Conservation (phyloP, 2,113 vertebrate genomes). For the Apteryx owenii region DNA sequence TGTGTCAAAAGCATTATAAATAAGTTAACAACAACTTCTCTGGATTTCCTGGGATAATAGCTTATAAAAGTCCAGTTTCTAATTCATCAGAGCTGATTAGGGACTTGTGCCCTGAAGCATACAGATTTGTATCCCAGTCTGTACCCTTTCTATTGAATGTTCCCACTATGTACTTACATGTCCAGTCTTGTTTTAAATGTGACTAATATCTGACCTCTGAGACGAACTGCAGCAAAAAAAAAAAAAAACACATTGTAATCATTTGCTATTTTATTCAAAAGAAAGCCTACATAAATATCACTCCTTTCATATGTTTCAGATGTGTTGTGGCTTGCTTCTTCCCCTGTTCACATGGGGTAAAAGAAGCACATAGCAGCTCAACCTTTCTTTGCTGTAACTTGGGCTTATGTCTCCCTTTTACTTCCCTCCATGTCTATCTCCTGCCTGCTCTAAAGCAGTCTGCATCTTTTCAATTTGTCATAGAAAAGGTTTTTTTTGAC, state of each 20-base stretch:
- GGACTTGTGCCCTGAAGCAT: neutral
- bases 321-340: neutral
- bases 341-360: neutral
- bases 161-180: constrained; percentile 12
- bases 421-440: neutral
- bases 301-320: neutral
- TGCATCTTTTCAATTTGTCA: neutral
- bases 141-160: constrained; percentile 10
- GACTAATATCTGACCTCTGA: constrained; percentile 2
- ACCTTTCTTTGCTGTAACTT: neutral
- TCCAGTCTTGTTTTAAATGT: constrained; percentile 3
- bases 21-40: neutral
- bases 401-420: neutral
- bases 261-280: constrained; percentile 24
- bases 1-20: neutral
- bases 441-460: constrained; percentile 13
- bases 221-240: neutral
- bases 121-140: neutral
- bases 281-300: neutral
- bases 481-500: neutral
- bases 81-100: neutral
- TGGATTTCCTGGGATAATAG: neutral
- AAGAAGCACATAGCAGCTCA: neutral
- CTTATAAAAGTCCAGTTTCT: neutral
- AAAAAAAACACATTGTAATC: neutral